phyloP scores from a whole-genome alignment of 2,113 vertebrate species.

The Eidolon helvum region DNA sequence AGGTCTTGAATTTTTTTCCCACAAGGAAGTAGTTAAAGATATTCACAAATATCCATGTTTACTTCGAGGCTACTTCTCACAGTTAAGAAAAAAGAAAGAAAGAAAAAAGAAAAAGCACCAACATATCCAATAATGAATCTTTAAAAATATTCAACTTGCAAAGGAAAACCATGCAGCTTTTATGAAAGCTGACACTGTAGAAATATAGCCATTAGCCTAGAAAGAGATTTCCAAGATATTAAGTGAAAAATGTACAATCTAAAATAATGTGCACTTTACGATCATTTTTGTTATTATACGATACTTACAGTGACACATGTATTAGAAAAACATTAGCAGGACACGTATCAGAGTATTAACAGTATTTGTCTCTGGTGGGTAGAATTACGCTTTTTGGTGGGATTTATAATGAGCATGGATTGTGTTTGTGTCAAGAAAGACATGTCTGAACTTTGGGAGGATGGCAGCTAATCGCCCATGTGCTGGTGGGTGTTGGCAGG shows the following conservation, averaged over 20 bases:
- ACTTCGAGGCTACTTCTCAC: background rate
- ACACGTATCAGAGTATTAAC: too few species aligned
- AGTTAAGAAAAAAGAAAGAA: background rate
- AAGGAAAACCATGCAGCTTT: background rate
- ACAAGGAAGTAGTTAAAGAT: background rate
- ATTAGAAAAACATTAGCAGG: background rate
- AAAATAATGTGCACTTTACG: background rate
- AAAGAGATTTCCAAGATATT: background rate
- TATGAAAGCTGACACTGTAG: background rate
- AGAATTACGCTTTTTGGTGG: background rate
- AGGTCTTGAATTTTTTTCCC: background rate
- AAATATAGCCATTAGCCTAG: background rate
- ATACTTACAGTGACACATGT: too few species aligned
- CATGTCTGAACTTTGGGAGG: background rate
- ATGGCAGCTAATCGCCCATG: background rate
- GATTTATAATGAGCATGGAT: background rate
- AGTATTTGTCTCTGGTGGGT: background rate
- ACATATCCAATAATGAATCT: background rate
- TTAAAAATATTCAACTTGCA: background rate
- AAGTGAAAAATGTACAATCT: background rate
- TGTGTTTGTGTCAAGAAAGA: background rate
- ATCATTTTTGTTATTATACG: background rate
- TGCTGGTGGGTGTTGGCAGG: background rate
- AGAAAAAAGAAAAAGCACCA: background rate
- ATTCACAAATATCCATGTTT: background rate